These are phyloP conservation scores for Neolamprologus hecqui DNA, from an alignment of 2,113 vertebrate species.

Conservation along the genomic window DNA sequence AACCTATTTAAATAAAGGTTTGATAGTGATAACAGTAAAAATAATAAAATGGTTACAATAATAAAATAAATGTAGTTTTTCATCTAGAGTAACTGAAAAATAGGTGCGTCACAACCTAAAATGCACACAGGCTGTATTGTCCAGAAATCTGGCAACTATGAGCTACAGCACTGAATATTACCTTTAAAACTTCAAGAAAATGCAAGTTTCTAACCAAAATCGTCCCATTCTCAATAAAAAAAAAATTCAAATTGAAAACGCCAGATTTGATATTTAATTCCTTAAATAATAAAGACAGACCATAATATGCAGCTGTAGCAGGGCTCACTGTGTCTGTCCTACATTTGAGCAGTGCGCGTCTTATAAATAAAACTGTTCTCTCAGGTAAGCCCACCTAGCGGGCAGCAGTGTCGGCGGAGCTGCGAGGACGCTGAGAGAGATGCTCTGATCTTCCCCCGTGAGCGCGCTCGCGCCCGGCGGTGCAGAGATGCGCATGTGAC, in stretches of 20 bases:
- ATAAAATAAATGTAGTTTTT: neutral
- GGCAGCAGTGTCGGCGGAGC: neutral
- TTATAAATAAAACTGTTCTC: neutral
- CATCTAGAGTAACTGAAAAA: neutral
- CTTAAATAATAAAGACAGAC: neutral
- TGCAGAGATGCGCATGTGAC: constrained; percentile 49
- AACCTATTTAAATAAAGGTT: neutral
- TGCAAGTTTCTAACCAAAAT: neutral
- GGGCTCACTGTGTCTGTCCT: neutral
- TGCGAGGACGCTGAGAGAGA: constrained; percentile 23
- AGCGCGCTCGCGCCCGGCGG: constrained; percentile 14
- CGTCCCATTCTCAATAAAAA: neutral
- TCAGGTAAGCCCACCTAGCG: neutral
- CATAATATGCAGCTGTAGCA: neutral
- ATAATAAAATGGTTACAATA: neutral
- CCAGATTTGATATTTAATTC: neutral
- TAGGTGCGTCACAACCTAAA: neutral
- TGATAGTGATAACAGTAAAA: neutral
- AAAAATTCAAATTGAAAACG: neutral
- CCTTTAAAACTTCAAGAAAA: neutral
- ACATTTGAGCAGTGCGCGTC: neutral
- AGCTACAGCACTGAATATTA: neutral
- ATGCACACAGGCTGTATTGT: neutral
- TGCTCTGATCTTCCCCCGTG: constrained; percentile 11
- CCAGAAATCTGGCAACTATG: neutral